phyloP scores from a whole-genome alignment of 1,140 invertebrate species.

The Drosophila ambigua region DNA sequence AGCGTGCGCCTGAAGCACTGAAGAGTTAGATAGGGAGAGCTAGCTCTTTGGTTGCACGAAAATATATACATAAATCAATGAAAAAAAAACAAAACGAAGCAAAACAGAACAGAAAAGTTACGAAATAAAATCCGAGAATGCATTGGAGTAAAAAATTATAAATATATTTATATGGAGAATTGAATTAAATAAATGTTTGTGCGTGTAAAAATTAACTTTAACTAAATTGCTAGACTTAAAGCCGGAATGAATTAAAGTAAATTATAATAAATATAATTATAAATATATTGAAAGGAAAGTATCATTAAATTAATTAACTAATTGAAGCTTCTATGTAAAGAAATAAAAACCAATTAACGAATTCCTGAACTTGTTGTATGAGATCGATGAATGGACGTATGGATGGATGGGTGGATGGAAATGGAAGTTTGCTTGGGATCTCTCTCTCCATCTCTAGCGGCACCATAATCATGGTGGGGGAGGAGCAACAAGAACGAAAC shows the following conservation, averaged over 20 bases:
- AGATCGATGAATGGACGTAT: too few relatives aligned
- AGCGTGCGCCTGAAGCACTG: constrained; percentile 27
- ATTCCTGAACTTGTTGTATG: constrained; percentile 35
- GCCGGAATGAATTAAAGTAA: constrained; percentile 47
- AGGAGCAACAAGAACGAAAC: constrained; percentile 25
- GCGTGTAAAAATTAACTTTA: constrained; percentile 82
- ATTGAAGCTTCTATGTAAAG: constrained; percentile 82
- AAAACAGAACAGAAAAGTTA: constrained; percentile 31
- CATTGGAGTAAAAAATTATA: constrained; percentile 34
- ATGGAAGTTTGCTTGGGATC: too few relatives aligned
- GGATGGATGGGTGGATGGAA: too few relatives aligned
- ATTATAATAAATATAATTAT: constrained; percentile 29
- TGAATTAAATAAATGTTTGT: constrained; percentile 81
- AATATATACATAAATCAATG: background rate
- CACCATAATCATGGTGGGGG: constrained; percentile 19
- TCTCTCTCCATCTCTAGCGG: too few relatives aligned
- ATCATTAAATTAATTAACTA: constrained; percentile 82
- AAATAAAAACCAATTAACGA: constrained; percentile 72
- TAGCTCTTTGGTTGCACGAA: constrained; percentile 47
- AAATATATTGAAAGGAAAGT: constrained; percentile 74
- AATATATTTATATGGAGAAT: constrained; percentile 73
- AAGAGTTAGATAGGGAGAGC: constrained; percentile 48
- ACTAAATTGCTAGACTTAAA: constrained; percentile 77
- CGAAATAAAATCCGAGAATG: constrained; percentile 20
- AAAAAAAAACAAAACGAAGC: too few relatives aligned